Evolutionary conservation across 2,113 vertebrate genomes (phyloP).

Genomic region (Peromyscus californicus): DNA sequence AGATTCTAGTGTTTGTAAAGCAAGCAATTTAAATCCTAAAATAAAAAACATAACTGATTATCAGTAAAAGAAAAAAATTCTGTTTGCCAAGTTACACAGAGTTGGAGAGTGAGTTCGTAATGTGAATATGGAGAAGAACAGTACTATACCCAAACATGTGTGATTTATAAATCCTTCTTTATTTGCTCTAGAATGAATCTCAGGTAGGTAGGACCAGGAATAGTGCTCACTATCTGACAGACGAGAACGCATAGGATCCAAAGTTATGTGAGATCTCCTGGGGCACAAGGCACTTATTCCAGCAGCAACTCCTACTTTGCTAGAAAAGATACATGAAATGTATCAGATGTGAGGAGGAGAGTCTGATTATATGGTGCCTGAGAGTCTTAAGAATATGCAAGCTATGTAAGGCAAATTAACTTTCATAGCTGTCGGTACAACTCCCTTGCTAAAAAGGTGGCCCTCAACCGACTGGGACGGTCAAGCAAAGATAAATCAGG

Average conservation of each 20-base stretch:
- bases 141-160: not conserved
- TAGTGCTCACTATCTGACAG: not conserved
- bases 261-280: not conserved
- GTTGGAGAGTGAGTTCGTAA: too few relatives aligned
- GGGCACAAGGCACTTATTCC: not conserved
- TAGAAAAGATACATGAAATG: not conserved
- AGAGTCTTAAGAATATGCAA: not conserved
- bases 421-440: fast-evolving
- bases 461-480: not conserved
- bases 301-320: not conserved
- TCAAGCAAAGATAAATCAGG: not conserved
- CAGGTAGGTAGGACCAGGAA: not conserved
- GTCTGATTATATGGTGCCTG: not conserved
- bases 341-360: not conserved
- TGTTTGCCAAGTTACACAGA: not conserved
- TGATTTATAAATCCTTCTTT: not conserved
- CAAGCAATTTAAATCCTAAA: not conserved
- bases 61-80: not conserved
- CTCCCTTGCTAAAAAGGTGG: not conserved
- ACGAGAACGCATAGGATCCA: not conserved
- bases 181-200: not conserved
- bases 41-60: not conserved
- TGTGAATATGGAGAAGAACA: not conserved
- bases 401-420: not conserved
- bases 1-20: too few relatives aligned